These are phyloP conservation scores for Hermodice carunculata DNA, from an alignment of 2,888 invertebrate genomes.

Conservation along the genomic window DNA sequence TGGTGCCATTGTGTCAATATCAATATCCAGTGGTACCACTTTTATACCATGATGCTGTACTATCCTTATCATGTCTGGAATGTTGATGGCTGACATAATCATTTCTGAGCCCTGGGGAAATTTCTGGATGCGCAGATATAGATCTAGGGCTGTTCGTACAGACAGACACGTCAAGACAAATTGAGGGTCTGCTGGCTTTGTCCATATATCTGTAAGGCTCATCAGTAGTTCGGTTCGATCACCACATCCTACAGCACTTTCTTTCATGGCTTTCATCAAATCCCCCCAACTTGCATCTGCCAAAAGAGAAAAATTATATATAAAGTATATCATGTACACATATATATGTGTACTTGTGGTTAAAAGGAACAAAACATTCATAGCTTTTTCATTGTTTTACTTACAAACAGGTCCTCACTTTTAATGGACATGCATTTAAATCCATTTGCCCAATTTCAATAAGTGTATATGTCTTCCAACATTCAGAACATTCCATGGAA, in stretches of 20 bases:
- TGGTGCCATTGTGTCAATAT: conserved; percentile 64
- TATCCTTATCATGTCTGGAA: conserved; percentile 66
- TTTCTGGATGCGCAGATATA: conserved; percentile 43
- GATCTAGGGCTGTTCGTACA: conserved; percentile 42
- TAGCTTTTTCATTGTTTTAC: too few species aligned
- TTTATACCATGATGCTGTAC: conserved; percentile 61
- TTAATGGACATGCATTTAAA: too few species aligned
- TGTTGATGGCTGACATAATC: conserved; percentile 70
- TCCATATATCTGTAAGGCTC: conserved; percentile 30
- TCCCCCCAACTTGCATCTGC: conserved; percentile 36
- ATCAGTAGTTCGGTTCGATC: conserved; percentile 3
- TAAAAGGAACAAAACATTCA: too few species aligned
- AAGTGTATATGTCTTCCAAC: too few species aligned
- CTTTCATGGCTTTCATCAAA: conserved; percentile 23
- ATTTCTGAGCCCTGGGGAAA: conserved; percentile 68
- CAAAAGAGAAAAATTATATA: neutral
- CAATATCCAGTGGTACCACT: conserved; percentile 62
- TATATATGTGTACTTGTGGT: too few species aligned
- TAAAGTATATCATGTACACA: too few species aligned
- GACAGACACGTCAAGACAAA: conserved; percentile 41
- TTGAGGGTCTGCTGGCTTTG: conserved; percentile 25
- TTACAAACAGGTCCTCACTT: too few species aligned
- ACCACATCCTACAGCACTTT: conserved; percentile 7
- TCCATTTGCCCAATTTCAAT: too few species aligned
- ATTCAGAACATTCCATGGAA: too few species aligned